Conservation (phyloP, 2,113 vertebrate species). For the Vulpes lagopus region DNA sequence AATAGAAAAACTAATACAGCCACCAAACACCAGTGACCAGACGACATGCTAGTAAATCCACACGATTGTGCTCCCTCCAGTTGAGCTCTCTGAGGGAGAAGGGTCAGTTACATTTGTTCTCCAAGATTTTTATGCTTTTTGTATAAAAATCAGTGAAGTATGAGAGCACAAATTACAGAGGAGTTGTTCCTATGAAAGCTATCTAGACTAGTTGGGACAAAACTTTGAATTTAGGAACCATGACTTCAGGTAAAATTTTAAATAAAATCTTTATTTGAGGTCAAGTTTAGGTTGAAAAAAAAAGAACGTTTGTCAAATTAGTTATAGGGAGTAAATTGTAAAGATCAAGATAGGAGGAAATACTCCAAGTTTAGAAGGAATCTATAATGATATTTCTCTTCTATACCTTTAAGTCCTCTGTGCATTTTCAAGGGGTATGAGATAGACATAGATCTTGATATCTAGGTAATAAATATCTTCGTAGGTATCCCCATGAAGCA, state of each 20-base stretch:
- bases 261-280: neutral
- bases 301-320: neutral
- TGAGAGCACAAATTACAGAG: neutral
- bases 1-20: neutral
- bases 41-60: neutral
- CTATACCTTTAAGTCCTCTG: neutral
- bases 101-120: neutral
- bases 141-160: neutral
- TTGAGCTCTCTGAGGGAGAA: neutral
- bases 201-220: neutral
- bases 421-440: neutral
- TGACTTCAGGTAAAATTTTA: neutral
- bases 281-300: neutral
- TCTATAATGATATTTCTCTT: neutral
- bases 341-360: neutral
- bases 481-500: too few species aligned
- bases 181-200: neutral
- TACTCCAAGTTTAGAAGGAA: neutral
- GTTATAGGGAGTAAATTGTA: neutral
- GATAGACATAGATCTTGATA: neutral
- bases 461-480: neutral
- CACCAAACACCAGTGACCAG: neutral
- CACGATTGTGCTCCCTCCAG: rapidly evolving
- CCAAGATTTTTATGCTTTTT: neutral
- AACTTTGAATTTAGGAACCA: neutral